phyloP scores from a whole-genome alignment of 1,140 invertebrate species.

The Dinothrombium tinctorium region DNA sequence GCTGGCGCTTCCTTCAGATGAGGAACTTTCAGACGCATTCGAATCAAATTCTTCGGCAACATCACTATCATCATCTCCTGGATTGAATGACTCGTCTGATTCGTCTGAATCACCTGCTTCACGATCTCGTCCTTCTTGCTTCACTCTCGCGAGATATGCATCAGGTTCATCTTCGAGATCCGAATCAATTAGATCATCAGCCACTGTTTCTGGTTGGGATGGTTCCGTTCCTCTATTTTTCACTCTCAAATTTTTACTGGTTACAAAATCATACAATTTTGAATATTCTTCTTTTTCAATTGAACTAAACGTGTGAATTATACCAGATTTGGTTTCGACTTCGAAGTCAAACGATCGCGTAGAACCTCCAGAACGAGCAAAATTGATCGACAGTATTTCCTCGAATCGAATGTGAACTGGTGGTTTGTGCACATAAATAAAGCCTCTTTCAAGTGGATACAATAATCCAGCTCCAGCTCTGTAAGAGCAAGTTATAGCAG shows the following conservation, averaged over 20 bases:
- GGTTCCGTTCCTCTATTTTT: slow-evolving; percentile 53
- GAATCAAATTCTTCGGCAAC: slow-evolving; percentile 24
- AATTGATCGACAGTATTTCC: slow-evolving; percentile 84
- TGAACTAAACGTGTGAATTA: slow-evolving; percentile 79
- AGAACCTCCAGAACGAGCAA: slow-evolving; percentile 80
- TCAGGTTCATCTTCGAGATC: slow-evolving; percentile 84
- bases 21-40: slow-evolving; percentile 57
- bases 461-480: slow-evolving; percentile 91
- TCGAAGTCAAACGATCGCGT: slow-evolving; percentile 94
- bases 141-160: slow-evolving; percentile 83
- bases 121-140: slow-evolving; percentile 75
- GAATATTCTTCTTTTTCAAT: slow-evolving; percentile 97
- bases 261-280: slow-evolving; percentile 86
- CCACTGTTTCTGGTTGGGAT: slow-evolving; percentile 28
- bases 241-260: slow-evolving; percentile 71
- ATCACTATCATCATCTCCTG: slow-evolving; percentile 24
- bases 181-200: slow-evolving; percentile 67
- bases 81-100: slow-evolving; percentile 25
- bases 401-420: slow-evolving; percentile 94
- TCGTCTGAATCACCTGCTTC: slow-evolving; percentile 25
- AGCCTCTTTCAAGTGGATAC: slow-evolving; percentile 94
- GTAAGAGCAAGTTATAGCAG: slow-evolving; percentile 83
- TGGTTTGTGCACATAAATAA: slow-evolving; percentile 97
- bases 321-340: slow-evolving; percentile 71
- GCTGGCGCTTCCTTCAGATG: slow-evolving; percentile 22